Percentiles rank a stretch among this genome's conserved stretches.
Evolutionary conservation across 92 coral and sea anemone genomes (phyloP).

Genomic region (Phymanthus crucifer): DNA sequence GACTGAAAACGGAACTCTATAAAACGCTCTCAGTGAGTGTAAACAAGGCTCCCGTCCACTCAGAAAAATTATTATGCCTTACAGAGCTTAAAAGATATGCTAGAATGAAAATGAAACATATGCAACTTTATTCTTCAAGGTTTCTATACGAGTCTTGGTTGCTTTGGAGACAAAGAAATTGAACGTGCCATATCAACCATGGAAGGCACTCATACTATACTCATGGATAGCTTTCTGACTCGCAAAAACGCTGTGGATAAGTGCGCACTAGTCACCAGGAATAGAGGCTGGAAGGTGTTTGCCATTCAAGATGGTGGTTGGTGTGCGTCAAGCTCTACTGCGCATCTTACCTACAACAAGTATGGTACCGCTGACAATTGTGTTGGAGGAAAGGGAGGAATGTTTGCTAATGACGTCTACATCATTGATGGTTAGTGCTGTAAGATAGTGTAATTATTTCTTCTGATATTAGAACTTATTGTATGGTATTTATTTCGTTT

Average conservation of each 20-base stretch:
- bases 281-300: constrained; percentile 78
- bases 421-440: constrained; percentile 62
- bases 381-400: constrained; percentile 83
- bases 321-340: constrained; percentile 82
- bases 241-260: constrained; percentile 74
- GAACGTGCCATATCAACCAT: constrained; percentile 76
- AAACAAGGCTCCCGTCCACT: too few relatives aligned
- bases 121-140: constrained; percentile 20
- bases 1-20: too few relatives aligned
- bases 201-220: constrained; percentile 77
- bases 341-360: constrained; percentile 72
- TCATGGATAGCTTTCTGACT: constrained; percentile 69
- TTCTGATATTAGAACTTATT: too few relatives aligned
- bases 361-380: constrained; percentile 80
- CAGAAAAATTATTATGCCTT: too few relatives aligned
- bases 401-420: constrained; percentile 86
- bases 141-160: constrained; percentile 76
- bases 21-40: too few relatives aligned
- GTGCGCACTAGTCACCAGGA: constrained; percentile 78
- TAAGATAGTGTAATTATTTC: not conserved
- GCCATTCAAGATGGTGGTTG: constrained; percentile 93
- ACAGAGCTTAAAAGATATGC: not conserved
- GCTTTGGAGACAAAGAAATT: constrained; percentile 67
- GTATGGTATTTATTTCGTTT: not conserved
- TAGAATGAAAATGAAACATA: not conserved